These are phyloP conservation scores for Neogale vison DNA, from an alignment of 2,113 vertebrate genomes.

Conservation along the genomic window DNA sequence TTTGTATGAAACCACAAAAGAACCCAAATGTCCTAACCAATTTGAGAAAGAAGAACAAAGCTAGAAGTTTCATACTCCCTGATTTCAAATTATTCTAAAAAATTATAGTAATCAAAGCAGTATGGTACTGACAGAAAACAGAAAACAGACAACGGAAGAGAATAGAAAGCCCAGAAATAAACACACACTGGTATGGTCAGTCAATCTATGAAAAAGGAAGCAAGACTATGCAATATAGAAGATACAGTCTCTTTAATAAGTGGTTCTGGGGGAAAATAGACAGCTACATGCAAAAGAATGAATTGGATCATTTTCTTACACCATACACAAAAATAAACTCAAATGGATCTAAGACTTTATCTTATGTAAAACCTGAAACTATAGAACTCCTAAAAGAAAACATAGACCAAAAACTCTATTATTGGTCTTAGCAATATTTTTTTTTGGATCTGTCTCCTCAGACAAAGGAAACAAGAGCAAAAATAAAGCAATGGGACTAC, in stretches of 20 bases:
- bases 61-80: background rate
- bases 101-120: background rate
- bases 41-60: background rate
- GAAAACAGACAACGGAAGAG: background rate
- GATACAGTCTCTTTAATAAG: background rate
- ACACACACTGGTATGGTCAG: background rate
- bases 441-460: background rate
- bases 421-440: background rate
- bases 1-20: background rate
- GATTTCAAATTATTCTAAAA: background rate
- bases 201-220: background rate
- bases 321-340: background rate
- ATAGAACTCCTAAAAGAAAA: background rate
- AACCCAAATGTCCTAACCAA: background rate
- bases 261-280: background rate
- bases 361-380: background rate
- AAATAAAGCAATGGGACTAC: background rate
- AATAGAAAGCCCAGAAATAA: background rate
- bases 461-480: background rate
- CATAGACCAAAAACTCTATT: background rate
- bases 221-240: background rate
- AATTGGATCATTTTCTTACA: background rate
- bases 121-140: background rate
- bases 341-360: background rate
- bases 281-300: background rate